phyloP scores from a whole-genome alignment of 2,797 vertebrate genomes.

The Oreochromis grahami region DNA sequence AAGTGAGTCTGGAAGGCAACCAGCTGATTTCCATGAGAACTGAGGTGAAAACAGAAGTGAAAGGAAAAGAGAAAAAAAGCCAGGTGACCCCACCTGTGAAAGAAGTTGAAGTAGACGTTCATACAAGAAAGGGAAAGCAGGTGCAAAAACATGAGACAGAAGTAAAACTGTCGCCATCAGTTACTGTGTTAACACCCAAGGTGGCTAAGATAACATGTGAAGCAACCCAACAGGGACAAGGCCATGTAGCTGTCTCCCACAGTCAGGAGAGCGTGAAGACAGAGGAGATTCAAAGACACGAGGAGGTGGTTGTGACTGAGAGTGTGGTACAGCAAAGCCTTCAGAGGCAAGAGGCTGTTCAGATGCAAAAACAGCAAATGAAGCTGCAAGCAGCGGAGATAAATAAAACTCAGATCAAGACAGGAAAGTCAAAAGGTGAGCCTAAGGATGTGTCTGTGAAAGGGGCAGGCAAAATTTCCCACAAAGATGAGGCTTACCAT shows the following conservation, averaged over 20 bases:
- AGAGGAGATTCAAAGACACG: constrained; percentile 54
- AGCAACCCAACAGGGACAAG: constrained; percentile 61
- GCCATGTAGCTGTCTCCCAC: constrained; percentile 54
- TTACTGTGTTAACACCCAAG: constrained; percentile 54
- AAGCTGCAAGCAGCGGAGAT: constrained; percentile 46
- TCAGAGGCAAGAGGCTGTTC: constrained; percentile 59
- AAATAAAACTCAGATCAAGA: constrained; percentile 41
- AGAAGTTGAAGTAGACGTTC: constrained; percentile 50
- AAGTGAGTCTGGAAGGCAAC: constrained; percentile 37
- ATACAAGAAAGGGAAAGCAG: constrained; percentile 55
- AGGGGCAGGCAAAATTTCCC: constrained; percentile 37
- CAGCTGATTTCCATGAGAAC: constrained; percentile 32
- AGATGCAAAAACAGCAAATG: constrained; percentile 59
- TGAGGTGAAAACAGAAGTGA: constrained; percentile 46
- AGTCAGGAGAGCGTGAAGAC: constrained; percentile 62
- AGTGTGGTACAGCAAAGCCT: constrained; percentile 55
- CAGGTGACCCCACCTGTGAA: constrained; percentile 25
- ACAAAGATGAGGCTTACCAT: constrained; percentile 45
- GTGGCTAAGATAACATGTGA: constrained; percentile 38
- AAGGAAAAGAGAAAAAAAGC: constrained; percentile 42
- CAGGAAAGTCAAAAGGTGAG: constrained; percentile 48
- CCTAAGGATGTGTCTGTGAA: constrained; percentile 37
- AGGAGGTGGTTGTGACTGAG: constrained; percentile 68
- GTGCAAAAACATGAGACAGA: constrained; percentile 50
- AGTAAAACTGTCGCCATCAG: constrained; percentile 48